phyloP scores from a whole-genome alignment of 2,888 invertebrate genomes.

The Drosophila buzzatii region DNA sequence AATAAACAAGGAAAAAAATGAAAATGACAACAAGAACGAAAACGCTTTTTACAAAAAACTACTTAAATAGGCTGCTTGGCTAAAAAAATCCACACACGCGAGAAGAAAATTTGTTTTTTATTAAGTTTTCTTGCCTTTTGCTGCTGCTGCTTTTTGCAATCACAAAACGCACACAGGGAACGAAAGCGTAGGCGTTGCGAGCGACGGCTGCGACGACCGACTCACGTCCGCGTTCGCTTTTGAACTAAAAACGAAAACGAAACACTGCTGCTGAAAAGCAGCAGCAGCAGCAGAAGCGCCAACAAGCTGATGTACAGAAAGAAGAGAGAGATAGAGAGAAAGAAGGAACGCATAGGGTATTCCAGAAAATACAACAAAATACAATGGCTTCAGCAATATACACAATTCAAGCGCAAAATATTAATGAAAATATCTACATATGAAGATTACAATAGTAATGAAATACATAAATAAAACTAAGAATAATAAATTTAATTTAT shows the following conservation, averaged over 20 bases:
- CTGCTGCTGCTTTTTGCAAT: constrained; percentile 67
- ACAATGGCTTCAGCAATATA: not conserved
- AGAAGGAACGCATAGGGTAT: constrained; percentile 15
- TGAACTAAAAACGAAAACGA: constrained; percentile 56
- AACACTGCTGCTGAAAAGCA: constrained; percentile 46
- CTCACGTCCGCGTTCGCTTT: constrained; percentile 62
- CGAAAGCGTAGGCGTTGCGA: constrained; percentile 56
- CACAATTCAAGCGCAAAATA: not conserved
- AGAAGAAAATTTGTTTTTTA: constrained; percentile 51
- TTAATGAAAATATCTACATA: not conserved
- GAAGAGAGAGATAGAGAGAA: constrained; percentile 14
- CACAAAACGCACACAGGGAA: constrained; percentile 61
- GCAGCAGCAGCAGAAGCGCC: constrained; percentile 39
- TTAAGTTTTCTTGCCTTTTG: constrained; percentile 51
- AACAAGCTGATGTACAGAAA: constrained; percentile 24
- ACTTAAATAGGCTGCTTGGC: constrained; percentile 41
- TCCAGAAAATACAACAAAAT: constrained; percentile 33
- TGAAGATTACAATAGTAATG: not conserved
- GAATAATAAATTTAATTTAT: not conserved
- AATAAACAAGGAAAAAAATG: constrained; percentile 13
- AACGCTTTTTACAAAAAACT: constrained; percentile 38
- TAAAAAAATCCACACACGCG: constrained; percentile 33
- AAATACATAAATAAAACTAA: not conserved
- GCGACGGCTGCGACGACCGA: constrained; percentile 60
- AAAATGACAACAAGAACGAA: constrained; percentile 34